These are phyloP conservation scores for Lycaon pictus DNA, from an alignment of 2,113 vertebrate species.

Conservation along the genomic window DNA sequence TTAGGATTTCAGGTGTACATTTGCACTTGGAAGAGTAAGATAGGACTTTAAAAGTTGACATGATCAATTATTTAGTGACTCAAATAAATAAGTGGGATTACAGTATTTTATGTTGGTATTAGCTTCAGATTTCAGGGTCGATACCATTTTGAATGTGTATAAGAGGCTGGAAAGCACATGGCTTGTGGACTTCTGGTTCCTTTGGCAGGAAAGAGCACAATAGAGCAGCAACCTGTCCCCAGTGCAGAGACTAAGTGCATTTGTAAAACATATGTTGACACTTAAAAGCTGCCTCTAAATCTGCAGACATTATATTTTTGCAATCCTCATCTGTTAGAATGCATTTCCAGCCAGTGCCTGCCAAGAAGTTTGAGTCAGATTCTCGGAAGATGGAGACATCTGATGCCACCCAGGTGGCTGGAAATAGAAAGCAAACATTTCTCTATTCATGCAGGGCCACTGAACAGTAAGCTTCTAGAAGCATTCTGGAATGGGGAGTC, in stretches of 20 bases:
- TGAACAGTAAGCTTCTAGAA: background rate
- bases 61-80: background rate
- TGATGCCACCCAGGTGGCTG: conserved; percentile 21
- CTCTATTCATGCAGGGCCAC: no score
- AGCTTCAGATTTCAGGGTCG: background rate
- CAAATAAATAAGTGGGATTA: background rate
- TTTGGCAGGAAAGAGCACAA: background rate
- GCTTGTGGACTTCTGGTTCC: background rate
- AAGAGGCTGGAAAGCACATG: background rate
- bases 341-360: background rate
- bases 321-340: background rate
- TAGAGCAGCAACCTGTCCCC: background rate
- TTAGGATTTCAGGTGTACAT: background rate
- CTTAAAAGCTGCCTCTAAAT: background rate
- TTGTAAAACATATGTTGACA: background rate
- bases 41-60: background rate
- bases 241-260: background rate
- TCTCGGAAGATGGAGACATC: background rate
- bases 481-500: background rate
- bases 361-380: conserved; percentile 23
- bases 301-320: background rate
- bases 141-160: background rate
- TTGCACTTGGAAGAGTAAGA: background rate
- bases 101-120: background rate
- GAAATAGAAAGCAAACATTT: background rate